These are phyloP conservation scores for Patella ulyssiponensis DNA, from an alignment of 2,888 invertebrate species.

Conservation along the genomic window DNA sequence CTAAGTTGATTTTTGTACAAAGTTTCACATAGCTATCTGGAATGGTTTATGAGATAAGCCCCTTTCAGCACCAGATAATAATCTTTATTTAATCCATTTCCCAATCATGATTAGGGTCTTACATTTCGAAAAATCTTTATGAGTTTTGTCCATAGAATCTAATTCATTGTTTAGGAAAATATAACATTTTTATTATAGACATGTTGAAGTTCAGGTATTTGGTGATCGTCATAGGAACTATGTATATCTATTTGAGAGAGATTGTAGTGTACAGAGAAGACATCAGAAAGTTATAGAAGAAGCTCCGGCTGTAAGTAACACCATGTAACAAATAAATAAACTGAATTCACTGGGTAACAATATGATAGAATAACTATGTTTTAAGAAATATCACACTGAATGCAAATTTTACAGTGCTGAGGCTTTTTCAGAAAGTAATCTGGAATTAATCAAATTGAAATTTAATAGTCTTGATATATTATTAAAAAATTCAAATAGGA, in stretches of 20 bases:
- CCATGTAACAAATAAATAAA: too few species aligned
- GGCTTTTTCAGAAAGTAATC: neutral
- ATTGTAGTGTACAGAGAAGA: constrained; percentile 98
- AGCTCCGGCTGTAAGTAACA: constrained; percentile 61
- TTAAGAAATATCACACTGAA: too few species aligned
- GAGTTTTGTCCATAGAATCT: too few species aligned
- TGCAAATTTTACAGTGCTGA: too few species aligned
- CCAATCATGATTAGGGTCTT: too few species aligned
- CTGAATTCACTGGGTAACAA: too few species aligned
- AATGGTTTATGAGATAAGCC: too few species aligned
- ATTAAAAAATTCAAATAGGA: neutral
- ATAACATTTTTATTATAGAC: constrained; percentile 74
- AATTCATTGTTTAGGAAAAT: neutral
- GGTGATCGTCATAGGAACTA: constrained; percentile 89
- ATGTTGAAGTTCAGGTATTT: constrained; percentile 99
- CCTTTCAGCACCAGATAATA: neutral
- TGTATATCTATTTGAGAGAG: constrained; percentile 96
- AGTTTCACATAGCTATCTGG: too few species aligned
- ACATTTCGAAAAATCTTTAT: too few species aligned
- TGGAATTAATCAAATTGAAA: neutral
- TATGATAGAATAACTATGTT: too few species aligned
- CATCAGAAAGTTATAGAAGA: constrained; percentile 98
- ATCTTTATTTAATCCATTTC: neutral
- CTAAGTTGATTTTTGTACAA: too few species aligned
- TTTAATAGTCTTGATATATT: neutral